A percentile compares a stretch with the other conserved stretches of the same genome.
These are phyloP conservation scores for Epistrophe grossulariae DNA, from an alignment of 2,888 invertebrate species.

Conservation along the genomic window DNA sequence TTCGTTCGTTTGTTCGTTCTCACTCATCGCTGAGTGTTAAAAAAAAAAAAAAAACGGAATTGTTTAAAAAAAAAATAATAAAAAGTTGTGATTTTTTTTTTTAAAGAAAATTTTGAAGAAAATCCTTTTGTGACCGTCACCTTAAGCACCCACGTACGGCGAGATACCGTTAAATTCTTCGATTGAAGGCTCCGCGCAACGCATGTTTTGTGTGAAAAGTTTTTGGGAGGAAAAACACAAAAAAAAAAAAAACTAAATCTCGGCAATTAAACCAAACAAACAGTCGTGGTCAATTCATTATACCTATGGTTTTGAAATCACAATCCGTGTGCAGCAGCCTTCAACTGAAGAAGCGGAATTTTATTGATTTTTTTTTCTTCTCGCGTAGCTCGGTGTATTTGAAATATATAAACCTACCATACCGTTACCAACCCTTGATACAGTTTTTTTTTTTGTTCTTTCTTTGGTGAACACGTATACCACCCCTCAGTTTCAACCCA, in stretches of 20 bases:
- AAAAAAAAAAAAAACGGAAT: background rate
- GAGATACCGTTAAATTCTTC: slow-evolving; percentile 27
- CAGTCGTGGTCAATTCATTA: background rate
- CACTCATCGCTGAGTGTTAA: slow-evolving; percentile 45
- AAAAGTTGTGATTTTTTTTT: background rate
- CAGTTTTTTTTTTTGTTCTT: slow-evolving; percentile 38
- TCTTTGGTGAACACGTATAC: slow-evolving; percentile 50
- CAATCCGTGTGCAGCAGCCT: slow-evolving; percentile 66
- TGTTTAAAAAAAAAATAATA: background rate
- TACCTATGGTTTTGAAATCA: slow-evolving; percentile 34
- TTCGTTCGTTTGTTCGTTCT: slow-evolving; percentile 39
- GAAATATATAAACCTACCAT: slow-evolving; percentile 55
- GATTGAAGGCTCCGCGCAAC: slow-evolving; percentile 37
- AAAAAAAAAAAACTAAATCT: slow-evolving; percentile 1
- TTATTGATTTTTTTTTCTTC: slow-evolving; percentile 73
- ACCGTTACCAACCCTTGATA: slow-evolving; percentile 61
- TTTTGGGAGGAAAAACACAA: background rate
- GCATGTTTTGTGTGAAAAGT: slow-evolving; percentile 1
- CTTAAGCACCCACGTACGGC: background rate
- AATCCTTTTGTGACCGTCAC: background rate
- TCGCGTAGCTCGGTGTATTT: slow-evolving; percentile 42
- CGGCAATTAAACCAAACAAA: slow-evolving; percentile 8
- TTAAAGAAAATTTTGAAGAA: background rate
- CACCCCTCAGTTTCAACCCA: slow-evolving; percentile 48
- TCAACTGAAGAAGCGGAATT: slow-evolving; percentile 69